Evolutionary conservation across 2,113 vertebrate species (phyloP).

Genomic region (Pithys albifrons): DNA sequence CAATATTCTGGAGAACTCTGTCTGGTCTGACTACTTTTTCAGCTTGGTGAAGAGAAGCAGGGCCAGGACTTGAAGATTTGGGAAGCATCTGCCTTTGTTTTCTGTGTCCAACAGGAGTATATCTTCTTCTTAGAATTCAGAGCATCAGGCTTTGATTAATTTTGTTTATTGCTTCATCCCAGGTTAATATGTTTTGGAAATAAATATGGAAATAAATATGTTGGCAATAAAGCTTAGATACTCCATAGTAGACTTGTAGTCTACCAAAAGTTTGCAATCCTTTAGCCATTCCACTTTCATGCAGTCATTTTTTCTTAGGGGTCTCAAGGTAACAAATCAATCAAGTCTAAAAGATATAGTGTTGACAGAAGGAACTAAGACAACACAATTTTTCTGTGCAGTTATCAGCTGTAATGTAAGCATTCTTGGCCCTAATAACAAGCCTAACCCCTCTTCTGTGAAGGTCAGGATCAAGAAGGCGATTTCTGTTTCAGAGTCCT

Average conservation of each 20-base stretch:
- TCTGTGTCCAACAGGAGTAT: neutral
- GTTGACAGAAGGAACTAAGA: conserved; percentile 22
- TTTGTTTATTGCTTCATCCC: conserved; percentile 3
- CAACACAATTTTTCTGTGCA: neutral
- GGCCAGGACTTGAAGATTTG: neutral
- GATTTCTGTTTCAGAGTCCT: conserved; percentile 24
- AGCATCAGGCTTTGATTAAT: conserved; percentile 10
- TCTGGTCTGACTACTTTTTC: neutral
- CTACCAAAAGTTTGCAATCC: neutral
- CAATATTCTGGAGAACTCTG: neutral
- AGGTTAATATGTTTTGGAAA: conserved; percentile 10
- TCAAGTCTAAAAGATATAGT: neutral
- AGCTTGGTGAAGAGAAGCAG: neutral
- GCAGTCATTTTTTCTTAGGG: neutral
- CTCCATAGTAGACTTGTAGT: neutral
- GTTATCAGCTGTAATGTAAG: conserved; percentile 3
- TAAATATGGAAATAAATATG: conserved; percentile 4
- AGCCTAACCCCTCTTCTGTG: conserved; percentile 13
- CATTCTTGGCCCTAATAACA: conserved; percentile 44
- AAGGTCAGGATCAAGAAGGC: conserved; percentile 36
- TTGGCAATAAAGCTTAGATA: neutral
- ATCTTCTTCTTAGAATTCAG: neutral
- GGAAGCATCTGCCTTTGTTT: neutral
- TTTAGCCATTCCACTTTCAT: neutral
- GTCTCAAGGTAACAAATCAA: neutral